Conservation (phyloP, 2,113 vertebrate genomes). For the Psilopogon haemacephalus region DNA sequence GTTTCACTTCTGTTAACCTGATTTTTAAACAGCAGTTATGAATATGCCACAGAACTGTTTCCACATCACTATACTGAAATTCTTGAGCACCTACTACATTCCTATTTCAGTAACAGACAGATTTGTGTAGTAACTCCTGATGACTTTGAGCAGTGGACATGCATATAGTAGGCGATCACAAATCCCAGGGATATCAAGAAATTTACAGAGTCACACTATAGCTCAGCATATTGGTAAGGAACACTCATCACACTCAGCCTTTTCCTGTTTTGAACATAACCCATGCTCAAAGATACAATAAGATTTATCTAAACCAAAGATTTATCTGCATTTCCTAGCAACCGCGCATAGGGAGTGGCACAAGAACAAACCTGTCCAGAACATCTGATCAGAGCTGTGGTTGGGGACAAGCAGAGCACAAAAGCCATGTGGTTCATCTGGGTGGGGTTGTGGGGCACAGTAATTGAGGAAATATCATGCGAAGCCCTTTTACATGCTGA, state of each 20-base stretch:
- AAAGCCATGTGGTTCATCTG: neutral
- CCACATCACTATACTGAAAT: neutral
- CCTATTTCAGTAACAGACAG: neutral
- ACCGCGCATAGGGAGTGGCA: neutral
- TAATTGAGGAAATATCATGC: neutral
- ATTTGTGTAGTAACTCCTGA: neutral
- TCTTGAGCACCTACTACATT: neutral
- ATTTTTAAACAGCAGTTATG: neutral
- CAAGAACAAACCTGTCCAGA: neutral
- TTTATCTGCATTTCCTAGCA: neutral
- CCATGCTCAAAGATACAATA: neutral
- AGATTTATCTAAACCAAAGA: neutral
- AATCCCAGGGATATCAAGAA: neutral
- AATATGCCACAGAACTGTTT: neutral
- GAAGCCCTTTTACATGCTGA: neutral
- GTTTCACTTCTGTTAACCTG: neutral
- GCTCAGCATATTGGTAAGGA: neutral
- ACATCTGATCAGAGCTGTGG: neutral
- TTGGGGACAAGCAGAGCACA: fast-evolving
- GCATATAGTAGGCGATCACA: neutral
- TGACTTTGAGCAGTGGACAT: neutral
- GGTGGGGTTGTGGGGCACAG: neutral
- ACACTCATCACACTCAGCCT: neutral
- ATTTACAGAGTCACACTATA: neutral
- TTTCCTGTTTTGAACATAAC: neutral